phyloP scores from a whole-genome alignment of 2,113 vertebrate genomes.

The Ictalurus punctatus region DNA sequence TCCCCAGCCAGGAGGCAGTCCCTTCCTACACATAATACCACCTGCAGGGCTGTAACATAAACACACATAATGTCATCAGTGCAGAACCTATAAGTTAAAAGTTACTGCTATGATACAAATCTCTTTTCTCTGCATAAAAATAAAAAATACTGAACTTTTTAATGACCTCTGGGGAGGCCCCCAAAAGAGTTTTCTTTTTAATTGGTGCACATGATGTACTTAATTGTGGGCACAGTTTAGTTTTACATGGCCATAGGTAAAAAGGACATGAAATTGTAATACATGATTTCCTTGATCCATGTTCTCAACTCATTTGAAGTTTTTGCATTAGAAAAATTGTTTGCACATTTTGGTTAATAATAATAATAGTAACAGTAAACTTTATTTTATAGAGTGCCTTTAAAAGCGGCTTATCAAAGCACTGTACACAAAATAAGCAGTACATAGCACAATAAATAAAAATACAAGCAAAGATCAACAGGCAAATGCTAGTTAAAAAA shows the following conservation, averaged over 20 bases:
- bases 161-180: not conserved
- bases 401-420: too few relatives aligned
- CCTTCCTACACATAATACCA: constrained; percentile 67
- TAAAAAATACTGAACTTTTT: not conserved
- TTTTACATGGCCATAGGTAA: not conserved
- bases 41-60: constrained; percentile 66
- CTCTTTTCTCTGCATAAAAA: not conserved
- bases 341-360: not conserved
- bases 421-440: too few relatives aligned
- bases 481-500: too few relatives aligned
- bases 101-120: not conserved
- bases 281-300: not conserved
- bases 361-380: too few relatives aligned
- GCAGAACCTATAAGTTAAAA: not conserved
- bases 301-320: not conserved
- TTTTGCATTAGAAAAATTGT: not conserved
- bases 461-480: too few relatives aligned
- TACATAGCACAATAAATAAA: too few relatives aligned
- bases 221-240: not conserved
- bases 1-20: constrained; percentile 89
- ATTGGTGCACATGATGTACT: not conserved
- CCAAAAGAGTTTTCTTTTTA: not conserved
- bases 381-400: too few relatives aligned
- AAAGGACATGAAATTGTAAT: not conserved
- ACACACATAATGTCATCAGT: constrained; percentile 21